A percentile compares a stretch with the other conserved stretches of the same genome.
Conservation (phyloP, 2,888 invertebrate species). For the Steromphala cineraria region DNA sequence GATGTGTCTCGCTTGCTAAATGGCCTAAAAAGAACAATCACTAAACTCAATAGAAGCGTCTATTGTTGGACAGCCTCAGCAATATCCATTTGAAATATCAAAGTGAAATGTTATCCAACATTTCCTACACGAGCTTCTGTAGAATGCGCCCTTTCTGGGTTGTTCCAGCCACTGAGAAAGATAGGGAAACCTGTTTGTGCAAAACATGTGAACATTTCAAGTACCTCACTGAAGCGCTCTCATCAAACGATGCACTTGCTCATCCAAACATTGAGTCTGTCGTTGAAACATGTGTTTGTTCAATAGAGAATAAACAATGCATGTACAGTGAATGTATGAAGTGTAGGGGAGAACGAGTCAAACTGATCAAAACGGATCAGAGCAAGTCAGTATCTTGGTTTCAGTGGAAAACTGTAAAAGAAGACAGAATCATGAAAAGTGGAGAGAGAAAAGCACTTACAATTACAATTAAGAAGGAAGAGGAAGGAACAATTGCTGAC, state of each 20-base stretch:
- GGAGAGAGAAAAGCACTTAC: too few species aligned
- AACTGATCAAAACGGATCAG: too few species aligned
- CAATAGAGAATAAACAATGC: slow-evolving; percentile 3
- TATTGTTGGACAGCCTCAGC: slow-evolving; percentile 28
- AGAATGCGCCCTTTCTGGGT: slow-evolving; percentile 41
- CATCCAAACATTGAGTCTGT: neutral
- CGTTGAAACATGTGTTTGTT: slow-evolving; percentile 12
- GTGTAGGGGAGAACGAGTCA: neutral
- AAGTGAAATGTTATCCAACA: neutral
- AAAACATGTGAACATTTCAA: slow-evolving; percentile 33
- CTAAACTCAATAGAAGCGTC: slow-evolving; percentile 33
- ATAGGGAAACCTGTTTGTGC: slow-evolving; percentile 41
- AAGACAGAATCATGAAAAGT: too few species aligned
- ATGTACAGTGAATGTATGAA: slow-evolving; percentile 29
- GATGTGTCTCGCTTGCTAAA: slow-evolving; percentile 25
- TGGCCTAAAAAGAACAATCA: slow-evolving; percentile 33
- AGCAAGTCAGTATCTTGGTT: too few species aligned
- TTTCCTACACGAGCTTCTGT: slow-evolving; percentile 30
- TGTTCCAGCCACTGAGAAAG: slow-evolving; percentile 23
- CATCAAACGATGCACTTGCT: neutral
- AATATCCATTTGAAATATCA: slow-evolving; percentile 33
- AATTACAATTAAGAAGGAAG: too few species aligned
- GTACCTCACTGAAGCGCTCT: slow-evolving; percentile 25
- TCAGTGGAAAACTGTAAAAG: too few species aligned
- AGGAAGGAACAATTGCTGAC: too few species aligned